Conservation (phyloP, 2,113 vertebrate species). For the Daubentonia madagascariensis region DNA sequence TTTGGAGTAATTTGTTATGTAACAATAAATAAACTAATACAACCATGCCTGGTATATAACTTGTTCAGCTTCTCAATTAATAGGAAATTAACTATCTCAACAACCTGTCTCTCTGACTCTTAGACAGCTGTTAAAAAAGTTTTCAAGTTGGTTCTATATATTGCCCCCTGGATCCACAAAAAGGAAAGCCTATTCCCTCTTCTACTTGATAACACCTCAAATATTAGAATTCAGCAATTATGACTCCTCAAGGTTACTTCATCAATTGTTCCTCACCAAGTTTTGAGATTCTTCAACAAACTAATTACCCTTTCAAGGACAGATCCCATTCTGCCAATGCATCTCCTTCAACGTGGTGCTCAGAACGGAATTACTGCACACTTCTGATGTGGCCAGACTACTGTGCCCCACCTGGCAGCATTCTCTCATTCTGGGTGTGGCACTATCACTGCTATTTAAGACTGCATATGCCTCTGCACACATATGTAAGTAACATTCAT, state of each 20-base stretch:
- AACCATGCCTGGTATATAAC: background rate
- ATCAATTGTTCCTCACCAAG: background rate
- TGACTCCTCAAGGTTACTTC: background rate
- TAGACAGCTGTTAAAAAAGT: background rate
- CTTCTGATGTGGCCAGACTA: background rate
- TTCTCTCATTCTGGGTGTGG: background rate
- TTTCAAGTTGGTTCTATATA: constrained; percentile 26
- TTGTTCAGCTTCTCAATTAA: constrained; percentile 29
- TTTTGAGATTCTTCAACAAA: constrained; percentile 26
- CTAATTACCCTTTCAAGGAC: background rate
- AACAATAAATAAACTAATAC: background rate
- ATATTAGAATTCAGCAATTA: constrained; percentile 7
- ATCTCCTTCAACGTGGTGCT: background rate
- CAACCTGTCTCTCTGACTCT: background rate
- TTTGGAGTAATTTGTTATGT: background rate
- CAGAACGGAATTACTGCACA: background rate
- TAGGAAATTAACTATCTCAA: background rate
- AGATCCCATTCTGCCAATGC: background rate
- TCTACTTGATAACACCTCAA: background rate
- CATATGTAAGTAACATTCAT: too few relatives aligned
- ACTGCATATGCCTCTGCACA: background rate
- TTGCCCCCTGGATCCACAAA: background rate
- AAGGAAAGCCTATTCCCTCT: background rate
- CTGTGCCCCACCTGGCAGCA: background rate
- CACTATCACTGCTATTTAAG: background rate